Evolutionary conservation across 2,888 invertebrate genomes (phyloP).

Genomic region (Scrobipalpa atriplicella): DNA sequence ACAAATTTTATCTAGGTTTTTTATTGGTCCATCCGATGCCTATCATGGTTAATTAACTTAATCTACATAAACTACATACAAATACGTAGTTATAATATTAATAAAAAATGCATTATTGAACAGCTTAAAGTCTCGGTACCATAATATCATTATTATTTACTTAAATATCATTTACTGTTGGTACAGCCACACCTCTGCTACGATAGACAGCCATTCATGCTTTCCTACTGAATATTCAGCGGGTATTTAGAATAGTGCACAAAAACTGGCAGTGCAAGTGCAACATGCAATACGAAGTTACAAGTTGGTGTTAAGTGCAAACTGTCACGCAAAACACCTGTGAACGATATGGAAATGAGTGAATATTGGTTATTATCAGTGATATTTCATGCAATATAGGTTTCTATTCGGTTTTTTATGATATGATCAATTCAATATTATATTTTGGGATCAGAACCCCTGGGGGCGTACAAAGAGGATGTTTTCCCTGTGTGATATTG

Average conservation of each 20-base stretch:
- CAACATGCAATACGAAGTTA: conserved; percentile 3
- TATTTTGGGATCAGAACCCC: too few relatives aligned
- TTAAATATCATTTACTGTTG: neutral
- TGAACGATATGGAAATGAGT: neutral
- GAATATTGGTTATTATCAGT: conserved; percentile 2
- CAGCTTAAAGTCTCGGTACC: too few relatives aligned
- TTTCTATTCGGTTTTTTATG: neutral
- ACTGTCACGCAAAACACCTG: neutral
- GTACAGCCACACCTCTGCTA: conserved; percentile 1
- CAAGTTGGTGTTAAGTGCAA: neutral
- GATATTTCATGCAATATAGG: neutral
- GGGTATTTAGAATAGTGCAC: neutral
- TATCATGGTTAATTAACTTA: too few relatives aligned
- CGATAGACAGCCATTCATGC: neutral
- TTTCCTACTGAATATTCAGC: conserved; percentile 1
- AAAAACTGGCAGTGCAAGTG: conserved; percentile 3
- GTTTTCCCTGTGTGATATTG: too few relatives aligned
- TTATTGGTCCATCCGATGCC: too few relatives aligned
- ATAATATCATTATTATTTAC: neutral
- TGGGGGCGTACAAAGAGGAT: too few relatives aligned
- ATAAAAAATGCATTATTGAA: too few relatives aligned
- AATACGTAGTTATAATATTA: too few relatives aligned
- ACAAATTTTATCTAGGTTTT: too few relatives aligned
- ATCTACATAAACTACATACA: too few relatives aligned
- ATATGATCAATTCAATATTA: too few relatives aligned